Conservation (phyloP, 2,888 invertebrate genomes). For the Sarcophaga rosellei region DNA sequence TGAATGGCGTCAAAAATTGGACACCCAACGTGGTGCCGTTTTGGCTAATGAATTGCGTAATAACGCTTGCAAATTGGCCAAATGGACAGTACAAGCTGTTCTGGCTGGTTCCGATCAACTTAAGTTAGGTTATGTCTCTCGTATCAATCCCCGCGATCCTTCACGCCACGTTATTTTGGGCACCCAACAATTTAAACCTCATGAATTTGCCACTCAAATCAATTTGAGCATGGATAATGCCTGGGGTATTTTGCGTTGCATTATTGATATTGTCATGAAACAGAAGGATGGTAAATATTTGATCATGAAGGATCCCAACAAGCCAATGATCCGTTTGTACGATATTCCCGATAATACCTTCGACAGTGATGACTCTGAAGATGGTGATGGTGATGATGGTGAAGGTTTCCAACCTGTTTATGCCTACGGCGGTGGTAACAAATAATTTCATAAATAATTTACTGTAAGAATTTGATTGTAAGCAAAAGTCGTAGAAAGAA, state of each 20-base stretch:
- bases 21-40: constrained; percentile 98
- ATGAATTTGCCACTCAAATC: constrained; percentile 99
- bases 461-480: constrained; percentile 8
- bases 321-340: constrained; percentile 98
- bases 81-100: constrained; percentile 98
- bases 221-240: constrained; percentile 99
- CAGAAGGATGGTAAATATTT: constrained; percentile 98
- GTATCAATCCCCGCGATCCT: constrained; percentile 95
- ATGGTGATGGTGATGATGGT: constrained; percentile 80
- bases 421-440: constrained; percentile 68
- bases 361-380: constrained; percentile 96
- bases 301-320: constrained; percentile 99
- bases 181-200: constrained; percentile 98
- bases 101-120: constrained; percentile 98
- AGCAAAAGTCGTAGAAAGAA: background rate
- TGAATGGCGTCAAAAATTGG: constrained; percentile 99
- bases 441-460: constrained; percentile 33
- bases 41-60: constrained; percentile 98
- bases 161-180: constrained; percentile 98
- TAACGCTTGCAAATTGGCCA: constrained; percentile 99
- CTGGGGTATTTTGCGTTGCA: constrained; percentile 98
- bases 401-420: constrained; percentile 81
- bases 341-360: constrained; percentile 99
- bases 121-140: constrained; percentile 99
- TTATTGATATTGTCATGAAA: constrained; percentile 98